Evolutionary conservation across 1,140 invertebrate species (phyloP).

Genomic region (Littorina saxatilis): DNA sequence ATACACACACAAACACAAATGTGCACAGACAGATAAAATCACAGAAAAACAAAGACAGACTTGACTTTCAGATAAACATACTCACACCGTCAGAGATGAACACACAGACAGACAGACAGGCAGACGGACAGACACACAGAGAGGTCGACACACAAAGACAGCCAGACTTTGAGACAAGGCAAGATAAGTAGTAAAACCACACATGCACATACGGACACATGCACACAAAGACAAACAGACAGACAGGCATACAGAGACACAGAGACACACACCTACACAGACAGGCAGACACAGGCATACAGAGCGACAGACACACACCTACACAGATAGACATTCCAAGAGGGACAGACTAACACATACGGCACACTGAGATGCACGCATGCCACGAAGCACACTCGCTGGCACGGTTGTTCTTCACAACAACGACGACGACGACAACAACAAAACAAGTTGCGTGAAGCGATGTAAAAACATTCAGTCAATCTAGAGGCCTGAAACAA

Average conservation of each 20-base stretch:
- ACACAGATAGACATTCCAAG: neutral
- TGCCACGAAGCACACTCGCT: too few species aligned
- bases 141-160: neutral
- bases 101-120: constrained; percentile 11
- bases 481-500: too few species aligned
- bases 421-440: too few species aligned
- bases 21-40: neutral
- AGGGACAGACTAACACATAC: constrained; percentile 3
- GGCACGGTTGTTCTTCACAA: too few species aligned
- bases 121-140: neutral
- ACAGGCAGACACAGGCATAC: neutral
- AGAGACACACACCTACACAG: neutral
- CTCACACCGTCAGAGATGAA: neutral
- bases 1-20: neutral
- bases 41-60: neutral
- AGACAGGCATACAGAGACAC: neutral
- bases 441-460: too few species aligned
- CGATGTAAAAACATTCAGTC: too few species aligned
- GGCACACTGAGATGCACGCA: neutral
- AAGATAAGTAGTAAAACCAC: too few species aligned
- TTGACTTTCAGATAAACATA: neutral
- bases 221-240: constrained; percentile 1
- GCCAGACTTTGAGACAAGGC: too few species aligned
- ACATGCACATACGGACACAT: neutral
- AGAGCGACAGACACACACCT: neutral